These are phyloP conservation scores for Ips typographus DNA, from an alignment of 1,140 invertebrate species.

Conservation along the genomic window DNA sequence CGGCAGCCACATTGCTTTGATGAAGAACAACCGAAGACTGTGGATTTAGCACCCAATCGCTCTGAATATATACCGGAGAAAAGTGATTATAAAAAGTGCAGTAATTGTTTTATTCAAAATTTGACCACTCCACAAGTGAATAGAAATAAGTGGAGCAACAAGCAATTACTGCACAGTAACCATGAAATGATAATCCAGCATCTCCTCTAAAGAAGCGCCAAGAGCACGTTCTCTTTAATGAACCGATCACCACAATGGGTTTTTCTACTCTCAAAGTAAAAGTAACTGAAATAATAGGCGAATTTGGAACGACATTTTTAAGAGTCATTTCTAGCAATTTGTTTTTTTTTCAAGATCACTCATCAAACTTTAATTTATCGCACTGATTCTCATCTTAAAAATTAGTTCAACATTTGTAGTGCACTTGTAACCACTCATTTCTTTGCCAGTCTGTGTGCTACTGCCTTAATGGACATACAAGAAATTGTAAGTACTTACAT, in stretches of 20 bases:
- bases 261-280: conserved; percentile 21
- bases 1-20: conserved; percentile 2
- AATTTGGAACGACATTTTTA: conserved; percentile 15
- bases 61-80: conserved; percentile 20
- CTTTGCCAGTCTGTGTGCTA: not conserved
- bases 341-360: not conserved
- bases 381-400: conserved; percentile 13
- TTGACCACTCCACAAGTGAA: conserved; percentile 36
- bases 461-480: not conserved
- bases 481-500: not conserved
- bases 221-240: conserved; percentile 18
- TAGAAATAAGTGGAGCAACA: conserved; percentile 40
- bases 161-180: conserved; percentile 29
- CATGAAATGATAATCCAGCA: conserved; percentile 31
- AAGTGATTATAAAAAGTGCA: conserved; percentile 32
- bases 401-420: conserved; percentile 6
- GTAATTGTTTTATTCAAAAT: conserved; percentile 29
- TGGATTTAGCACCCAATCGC: not conserved
- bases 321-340: conserved; percentile 12
- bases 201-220: conserved; percentile 8
- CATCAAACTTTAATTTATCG: conserved; percentile 15
- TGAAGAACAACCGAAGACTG: not conserved
- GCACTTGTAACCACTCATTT: not conserved
- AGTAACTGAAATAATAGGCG: conserved; percentile 7
- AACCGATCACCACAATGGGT: conserved; percentile 8